phyloP scores from a whole-genome alignment of 2,888 invertebrate genomes.

The Lydus trimaculatus region DNA sequence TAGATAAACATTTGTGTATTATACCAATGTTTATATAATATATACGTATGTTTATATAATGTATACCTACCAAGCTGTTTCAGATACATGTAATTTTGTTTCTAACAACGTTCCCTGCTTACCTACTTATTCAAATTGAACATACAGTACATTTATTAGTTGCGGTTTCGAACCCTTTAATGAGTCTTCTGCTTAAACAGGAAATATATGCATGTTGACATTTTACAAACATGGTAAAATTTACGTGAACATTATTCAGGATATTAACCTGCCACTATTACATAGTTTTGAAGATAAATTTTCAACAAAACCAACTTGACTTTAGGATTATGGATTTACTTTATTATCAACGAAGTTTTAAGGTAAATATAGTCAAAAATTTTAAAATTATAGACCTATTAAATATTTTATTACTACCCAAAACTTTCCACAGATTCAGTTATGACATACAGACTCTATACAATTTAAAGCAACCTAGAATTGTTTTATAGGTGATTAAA shows the following conservation, averaged over 20 bases:
- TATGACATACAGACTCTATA: background rate
- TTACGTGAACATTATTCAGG: slow-evolving; percentile 4
- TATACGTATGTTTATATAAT: background rate
- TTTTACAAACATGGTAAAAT: background rate
- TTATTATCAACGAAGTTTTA: background rate
- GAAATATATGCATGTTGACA: slow-evolving; percentile 14
- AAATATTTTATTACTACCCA: background rate
- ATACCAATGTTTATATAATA: too few relatives aligned
- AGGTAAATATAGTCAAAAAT: background rate
- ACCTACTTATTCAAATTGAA: slow-evolving; percentile 25
- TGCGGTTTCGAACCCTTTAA: slow-evolving; percentile 22
- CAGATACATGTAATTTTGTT: background rate
- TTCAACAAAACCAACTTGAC: background rate
- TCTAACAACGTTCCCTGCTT: background rate
- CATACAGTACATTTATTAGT: slow-evolving; percentile 20
- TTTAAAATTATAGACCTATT: background rate
- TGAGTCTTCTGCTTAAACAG: slow-evolving; percentile 12
- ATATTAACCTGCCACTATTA: slow-evolving; percentile 12
- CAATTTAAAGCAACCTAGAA: background rate
- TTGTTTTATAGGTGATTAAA: background rate
- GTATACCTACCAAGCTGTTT: background rate
- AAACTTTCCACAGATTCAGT: background rate
- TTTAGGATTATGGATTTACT: background rate
- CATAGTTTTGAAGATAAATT: background rate
- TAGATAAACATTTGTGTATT: too few relatives aligned